Evolutionary conservation across 2,888 invertebrate genomes (phyloP), one percentile per base, ranked within the genome.

Genomic region (Shargacucullia verbasci): DNA sequence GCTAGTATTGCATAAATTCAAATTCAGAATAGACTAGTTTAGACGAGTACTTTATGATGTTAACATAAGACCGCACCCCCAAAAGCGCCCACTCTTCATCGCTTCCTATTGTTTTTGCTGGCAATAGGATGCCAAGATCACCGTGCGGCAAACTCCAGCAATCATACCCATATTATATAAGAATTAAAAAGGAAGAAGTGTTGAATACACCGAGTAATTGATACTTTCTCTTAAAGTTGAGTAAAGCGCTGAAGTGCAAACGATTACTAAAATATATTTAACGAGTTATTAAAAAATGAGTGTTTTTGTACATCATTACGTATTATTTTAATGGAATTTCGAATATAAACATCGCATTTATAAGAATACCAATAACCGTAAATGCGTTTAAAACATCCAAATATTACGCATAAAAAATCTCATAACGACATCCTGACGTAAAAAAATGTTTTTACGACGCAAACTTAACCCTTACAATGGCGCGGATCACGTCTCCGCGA

Each of bases 401-500:
- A 70, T 74, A 61, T 72, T 59, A 65, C 58, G 34, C 60, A 61
- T 69, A 62, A 73, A 71, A 59, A 45, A 49, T 25, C 43, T 54
- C 61, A 46, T 58, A 62, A 53, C 40, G 59, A 70, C 62, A 71
- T 43, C 45, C 38, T 35, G 45, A 27, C 15, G 34, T 70, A 73
- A 65, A 72, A 65, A 72, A 64, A 70, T 64, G 58, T 56, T 71
- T 78, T 76, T 74, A 78, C 73, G 65, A 70, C 52, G 58, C 47
- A 58, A 69, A 72, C 56, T 52, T 78, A 85, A 86, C 87, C 87
- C 87, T 81, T 81, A 76, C 80, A 73, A 72, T 74, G 78, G 73
- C 44, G 48, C 54, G 63, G 72, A 78, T 81, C 91, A 89, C 90
- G 90, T 91, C 87, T 86, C 82, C 82, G 71, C 90, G 89, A 92